phyloP scores from a whole-genome alignment of 2,113 vertebrate species.

The Poeciliopsis prolifica region DNA sequence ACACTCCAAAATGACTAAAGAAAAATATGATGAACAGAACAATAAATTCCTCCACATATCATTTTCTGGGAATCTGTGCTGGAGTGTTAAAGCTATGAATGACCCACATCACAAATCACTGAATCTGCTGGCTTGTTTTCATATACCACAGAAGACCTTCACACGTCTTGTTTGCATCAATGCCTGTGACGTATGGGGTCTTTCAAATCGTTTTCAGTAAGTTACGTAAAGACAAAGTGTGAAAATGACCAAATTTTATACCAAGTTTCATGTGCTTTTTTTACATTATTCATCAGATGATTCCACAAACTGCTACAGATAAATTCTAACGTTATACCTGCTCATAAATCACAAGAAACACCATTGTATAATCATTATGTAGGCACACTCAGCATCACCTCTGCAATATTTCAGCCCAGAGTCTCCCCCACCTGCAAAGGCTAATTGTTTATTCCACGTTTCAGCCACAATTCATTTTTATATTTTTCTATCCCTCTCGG shows the following conservation, averaged over 20 bases:
- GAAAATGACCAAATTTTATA: background rate
- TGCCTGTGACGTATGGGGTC: background rate
- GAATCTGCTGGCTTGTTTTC: background rate
- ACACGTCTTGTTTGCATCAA: background rate
- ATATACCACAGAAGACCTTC: background rate
- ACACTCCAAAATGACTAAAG: background rate
- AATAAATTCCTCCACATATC: background rate
- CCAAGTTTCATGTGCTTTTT: background rate
- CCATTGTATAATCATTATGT: background rate
- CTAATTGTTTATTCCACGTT: slow-evolving; percentile 20
- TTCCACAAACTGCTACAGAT: background rate
- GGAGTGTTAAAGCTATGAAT: background rate
- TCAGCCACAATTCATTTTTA: slow-evolving; percentile 27
- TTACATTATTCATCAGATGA: background rate
- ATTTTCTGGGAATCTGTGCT: background rate
- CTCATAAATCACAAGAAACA: slow-evolving; percentile 14
- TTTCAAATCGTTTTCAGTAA: background rate
- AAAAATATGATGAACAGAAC: no score
- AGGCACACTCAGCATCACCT: slow-evolving; percentile 7
- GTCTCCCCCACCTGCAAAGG: slow-evolving; percentile 8
- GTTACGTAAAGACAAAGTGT: background rate
- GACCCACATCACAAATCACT: background rate
- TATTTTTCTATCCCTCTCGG: slow-evolving; percentile 34
- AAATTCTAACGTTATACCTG: background rate
- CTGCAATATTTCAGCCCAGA: slow-evolving; percentile 24